These are phyloP conservation scores for Odontesthes bonariensis DNA, from an alignment of 2,113 vertebrate species.

Conservation along the genomic window DNA sequence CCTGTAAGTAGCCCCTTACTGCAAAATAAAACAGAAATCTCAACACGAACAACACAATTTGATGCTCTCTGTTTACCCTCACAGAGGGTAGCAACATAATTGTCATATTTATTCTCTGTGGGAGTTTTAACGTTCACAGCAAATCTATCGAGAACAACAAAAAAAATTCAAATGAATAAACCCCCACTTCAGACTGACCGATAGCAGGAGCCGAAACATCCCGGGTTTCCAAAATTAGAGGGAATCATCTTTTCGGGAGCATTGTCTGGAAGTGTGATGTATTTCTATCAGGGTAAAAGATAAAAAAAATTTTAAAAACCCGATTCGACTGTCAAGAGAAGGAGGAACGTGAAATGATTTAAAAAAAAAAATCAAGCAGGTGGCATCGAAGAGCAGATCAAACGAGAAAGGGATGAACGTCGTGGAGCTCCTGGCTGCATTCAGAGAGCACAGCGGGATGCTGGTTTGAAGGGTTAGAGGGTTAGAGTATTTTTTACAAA, in stretches of 20 bases:
- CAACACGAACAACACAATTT: not conserved
- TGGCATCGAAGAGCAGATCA: not conserved
- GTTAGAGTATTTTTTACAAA: not conserved
- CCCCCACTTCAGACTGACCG: too few relatives aligned
- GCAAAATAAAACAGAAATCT: not conserved
- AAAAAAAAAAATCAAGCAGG: constrained; percentile 1
- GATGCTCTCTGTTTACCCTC: too few relatives aligned
- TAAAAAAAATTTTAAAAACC: not conserved
- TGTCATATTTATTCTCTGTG: too few relatives aligned
- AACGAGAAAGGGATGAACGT: not conserved
- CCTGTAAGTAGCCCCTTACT: too few relatives aligned
- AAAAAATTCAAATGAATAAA: too few relatives aligned
- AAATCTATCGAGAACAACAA: too few relatives aligned
- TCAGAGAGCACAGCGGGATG: constrained; percentile 35
- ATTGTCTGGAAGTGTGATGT: not conserved
- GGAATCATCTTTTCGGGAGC: not conserved
- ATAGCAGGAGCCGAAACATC: not conserved
- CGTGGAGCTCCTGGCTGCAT: constrained; percentile 15
- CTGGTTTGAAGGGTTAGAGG: not conserved
- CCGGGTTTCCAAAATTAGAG: not conserved
- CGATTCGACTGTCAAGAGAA: not conserved
- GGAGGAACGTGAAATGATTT: constrained; percentile 1
- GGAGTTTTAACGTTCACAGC: too few relatives aligned
- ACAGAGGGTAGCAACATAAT: too few relatives aligned
- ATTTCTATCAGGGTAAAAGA: not conserved